Base-by-base conservation (phyloP, 2,797 vertebrate genomes). In the Antrozous pallidus region DNA sequence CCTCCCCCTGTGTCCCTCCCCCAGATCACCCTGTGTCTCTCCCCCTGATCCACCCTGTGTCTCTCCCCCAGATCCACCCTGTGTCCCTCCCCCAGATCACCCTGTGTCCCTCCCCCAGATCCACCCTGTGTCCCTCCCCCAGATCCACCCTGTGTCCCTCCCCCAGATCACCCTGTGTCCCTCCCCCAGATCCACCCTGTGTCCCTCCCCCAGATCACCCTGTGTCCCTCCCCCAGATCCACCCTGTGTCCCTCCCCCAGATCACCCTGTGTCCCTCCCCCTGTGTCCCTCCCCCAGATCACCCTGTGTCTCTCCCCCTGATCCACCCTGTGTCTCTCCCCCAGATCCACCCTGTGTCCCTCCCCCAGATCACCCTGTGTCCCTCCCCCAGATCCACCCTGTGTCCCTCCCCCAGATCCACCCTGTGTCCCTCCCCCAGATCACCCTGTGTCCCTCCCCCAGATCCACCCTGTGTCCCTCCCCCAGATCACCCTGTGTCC, bases 401-500 rank as follows among this genome's bases (percentile, higher is more conserved):
- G 16, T 33, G 73, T 49, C 42, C 33, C 65, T 16, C 14, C 33
- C 33, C 56, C 33, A 5, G n/a, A 7, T 9, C 51, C 4, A 10
- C 24, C 38, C 11, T 51, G 26, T n/a, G 13, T 11, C 58, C 63
- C 14, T 92, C 93, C 93, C 73, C 49, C 2, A 65, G 47, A 5
- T 1, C 47, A 14, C 26, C 26, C 58, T 31, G 28, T 63, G 28
- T 31, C 28, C 61, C 61, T 63, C 61, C 31, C 61, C 31, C 61
- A 16, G 31, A 13, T n/a, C n/a, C n/a, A 0, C 2, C 13, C 65
- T 12, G 9, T 45, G 42, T 45, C 49, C 49, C 49, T 6, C 51
- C 9, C 0, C 16, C 36, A 42, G 47, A 1, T 5, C 17, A 2
- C 18, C 49, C 36, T 24, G 38, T 33, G 47, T 0, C 47, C 47